Conservation (phyloP, 2,888 invertebrate species). For the Limnephilus rhombicus region DNA sequence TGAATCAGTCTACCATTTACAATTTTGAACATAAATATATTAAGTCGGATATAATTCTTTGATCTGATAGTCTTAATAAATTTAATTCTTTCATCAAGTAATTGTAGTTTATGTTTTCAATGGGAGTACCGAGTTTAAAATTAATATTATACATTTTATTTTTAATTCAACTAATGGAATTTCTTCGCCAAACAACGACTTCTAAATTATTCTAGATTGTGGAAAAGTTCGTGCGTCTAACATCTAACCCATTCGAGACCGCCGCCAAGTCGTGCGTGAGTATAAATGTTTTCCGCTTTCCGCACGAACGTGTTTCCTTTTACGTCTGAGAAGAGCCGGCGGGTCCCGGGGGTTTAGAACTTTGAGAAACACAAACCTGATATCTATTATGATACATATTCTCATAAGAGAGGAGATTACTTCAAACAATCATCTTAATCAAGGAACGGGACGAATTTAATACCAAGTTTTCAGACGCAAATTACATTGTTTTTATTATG, state of each 20-base stretch:
- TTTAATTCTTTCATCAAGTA: no score
- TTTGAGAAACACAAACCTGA: conserved; percentile 6
- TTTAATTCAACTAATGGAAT: neutral
- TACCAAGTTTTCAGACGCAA: neutral
- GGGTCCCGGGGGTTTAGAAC: conserved; percentile 8
- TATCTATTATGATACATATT: neutral
- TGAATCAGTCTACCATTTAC: no score
- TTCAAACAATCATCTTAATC: neutral
- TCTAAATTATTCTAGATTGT: neutral
- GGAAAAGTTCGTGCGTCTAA: neutral
- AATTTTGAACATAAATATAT: no score
- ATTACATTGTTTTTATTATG: neutral
- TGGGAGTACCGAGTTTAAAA: no score
- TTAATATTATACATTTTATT: no score
- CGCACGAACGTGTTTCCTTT: conserved; percentile 21
- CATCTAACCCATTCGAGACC: conserved; percentile 1
- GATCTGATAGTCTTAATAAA: no score
- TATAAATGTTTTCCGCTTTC: conserved; percentile 20
- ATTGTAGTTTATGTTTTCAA: no score
- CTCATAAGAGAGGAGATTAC: neutral
- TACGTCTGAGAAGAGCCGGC: neutral
- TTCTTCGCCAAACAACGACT: neutral
- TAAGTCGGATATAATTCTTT: no score
- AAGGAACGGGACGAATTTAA: neutral
- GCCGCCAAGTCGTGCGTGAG: conserved; percentile 5